Evolutionary conservation across 2,113 vertebrate species (phyloP).

Genomic region (Oxyruncus cristatus): DNA sequence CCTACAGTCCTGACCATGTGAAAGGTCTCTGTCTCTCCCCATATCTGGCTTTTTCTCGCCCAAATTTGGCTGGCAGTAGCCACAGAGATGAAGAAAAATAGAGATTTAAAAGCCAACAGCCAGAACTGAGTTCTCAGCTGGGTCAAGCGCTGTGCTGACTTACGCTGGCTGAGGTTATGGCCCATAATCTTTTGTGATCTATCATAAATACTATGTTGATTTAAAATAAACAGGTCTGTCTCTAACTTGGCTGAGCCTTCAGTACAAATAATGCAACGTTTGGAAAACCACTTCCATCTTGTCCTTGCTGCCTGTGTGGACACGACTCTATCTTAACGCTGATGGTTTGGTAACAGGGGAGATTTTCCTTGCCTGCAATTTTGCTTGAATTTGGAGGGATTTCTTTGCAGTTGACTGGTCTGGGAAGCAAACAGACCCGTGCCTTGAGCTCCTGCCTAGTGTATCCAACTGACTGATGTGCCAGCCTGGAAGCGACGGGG

Average conservation of each 20-base stretch:
- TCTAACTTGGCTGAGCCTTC: neutral
- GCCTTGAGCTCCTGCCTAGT: neutral
- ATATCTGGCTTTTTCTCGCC: neutral
- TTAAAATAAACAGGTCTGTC: neutral
- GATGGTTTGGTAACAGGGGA: neutral
- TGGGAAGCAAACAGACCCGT: neutral
- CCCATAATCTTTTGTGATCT: conserved; percentile 1
- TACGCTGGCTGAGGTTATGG: neutral
- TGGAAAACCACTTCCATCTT: neutral
- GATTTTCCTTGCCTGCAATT: neutral
- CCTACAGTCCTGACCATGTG: neutral
- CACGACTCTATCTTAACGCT: neutral
- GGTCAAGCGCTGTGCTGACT: neutral
- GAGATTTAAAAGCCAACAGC: conserved; percentile 1
- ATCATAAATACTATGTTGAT: neutral
- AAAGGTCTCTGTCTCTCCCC: neutral
- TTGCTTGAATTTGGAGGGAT: neutral
- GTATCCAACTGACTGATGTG: neutral
- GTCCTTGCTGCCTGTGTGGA: neutral
- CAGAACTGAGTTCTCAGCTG: neutral
- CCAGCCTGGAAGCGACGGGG: neutral
- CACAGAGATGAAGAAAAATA: neutral
- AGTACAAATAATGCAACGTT: neutral
- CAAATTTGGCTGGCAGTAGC: neutral
- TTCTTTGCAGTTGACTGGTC: neutral